Evolutionary conservation across 2,113 vertebrate species (phyloP), one percentile per base, ranked within the genome.

Genomic region (Coreoperca whiteheadi): DNA sequence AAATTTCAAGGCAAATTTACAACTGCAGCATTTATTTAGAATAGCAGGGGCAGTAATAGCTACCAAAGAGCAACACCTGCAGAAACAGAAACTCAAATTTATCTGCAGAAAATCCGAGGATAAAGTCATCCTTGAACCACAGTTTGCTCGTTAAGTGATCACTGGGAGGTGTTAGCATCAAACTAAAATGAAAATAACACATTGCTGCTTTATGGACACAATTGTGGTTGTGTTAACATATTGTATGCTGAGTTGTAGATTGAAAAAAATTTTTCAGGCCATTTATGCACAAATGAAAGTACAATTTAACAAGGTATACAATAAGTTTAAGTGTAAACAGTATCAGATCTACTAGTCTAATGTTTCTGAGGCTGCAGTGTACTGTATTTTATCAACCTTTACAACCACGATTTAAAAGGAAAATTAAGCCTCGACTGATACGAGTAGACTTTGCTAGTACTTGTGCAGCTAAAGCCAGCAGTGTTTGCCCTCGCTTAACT

Each of bases 401-500:
- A 70, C 46, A 1, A n/a, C 12, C 59, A 77, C 77, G 72, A 67
- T 74, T 74, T 82, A 54, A 74, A 64, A 77, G 21, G 39, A 61
- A 67, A 87, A 18, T 23, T 8, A 57, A 63, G 9, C 28, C 28
- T 34, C 8, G 28, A 18, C 39, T 51, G 57, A 20, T 65, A 10
- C 41, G 11, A 20, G 74, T 72, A 79, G 82, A 66, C 63, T 73
- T 67, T 41, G 41, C 73, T 48, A 15, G 34, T 70, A 54, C 77
- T 48, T 77, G 70, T 65, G 51, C 46, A 71, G 74, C 75, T 66
- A 59, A 81, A 84, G 85, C 86, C 84, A 85, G 77, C 64, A 70
- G 80, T 74, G 60, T 87, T 81, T 87, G 87, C 79, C 83, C 81
- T 84, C 77, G 82, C 56, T 28, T 70, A 95, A 96, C 95, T 95